Evolutionary conservation across 2,113 vertebrate genomes (phyloP).

Genomic region (Athene noctua): DNA sequence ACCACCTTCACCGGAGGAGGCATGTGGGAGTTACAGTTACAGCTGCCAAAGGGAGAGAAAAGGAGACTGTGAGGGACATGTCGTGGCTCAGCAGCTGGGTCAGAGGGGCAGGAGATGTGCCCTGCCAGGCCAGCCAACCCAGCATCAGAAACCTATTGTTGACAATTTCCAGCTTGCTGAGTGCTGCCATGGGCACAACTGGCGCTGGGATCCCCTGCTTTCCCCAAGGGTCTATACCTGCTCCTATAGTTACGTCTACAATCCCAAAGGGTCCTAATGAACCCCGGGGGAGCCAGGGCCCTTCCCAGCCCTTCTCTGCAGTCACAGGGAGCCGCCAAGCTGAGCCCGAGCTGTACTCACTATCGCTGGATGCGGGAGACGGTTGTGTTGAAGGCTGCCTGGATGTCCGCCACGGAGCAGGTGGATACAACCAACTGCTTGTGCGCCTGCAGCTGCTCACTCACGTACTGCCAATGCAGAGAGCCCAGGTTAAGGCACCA

Average conservation of each 20-base stretch:
- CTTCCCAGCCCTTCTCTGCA: not conserved
- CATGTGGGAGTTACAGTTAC: constrained; percentile 97
- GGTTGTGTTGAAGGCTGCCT: constrained; percentile 97
- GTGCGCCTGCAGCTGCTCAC: constrained; percentile 82
- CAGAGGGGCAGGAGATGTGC: too few relatives aligned
- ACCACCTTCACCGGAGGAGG: constrained; percentile 94
- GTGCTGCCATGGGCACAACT: not conserved
- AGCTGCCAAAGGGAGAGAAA: constrained; percentile 72
- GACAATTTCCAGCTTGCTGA: not conserved
- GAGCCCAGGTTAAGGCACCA: not conserved
- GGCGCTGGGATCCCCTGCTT: not conserved
- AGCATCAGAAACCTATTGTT: not conserved
- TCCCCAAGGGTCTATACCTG: not conserved
- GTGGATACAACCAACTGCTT: constrained; percentile 92
- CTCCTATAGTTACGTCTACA: not conserved
- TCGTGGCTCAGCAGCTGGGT: not conserved
- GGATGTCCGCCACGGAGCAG: constrained; percentile 90
- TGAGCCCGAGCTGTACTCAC: constrained; percentile 74
- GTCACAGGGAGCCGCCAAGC: not conserved
- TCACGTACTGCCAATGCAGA: constrained; percentile 57
- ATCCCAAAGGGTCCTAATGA: not conserved
- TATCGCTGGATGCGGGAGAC: constrained; percentile 97
- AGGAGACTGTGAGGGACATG: accelerated
- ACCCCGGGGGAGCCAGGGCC: not conserved
- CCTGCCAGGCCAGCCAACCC: too few relatives aligned